phyloP scores from a whole-genome alignment of 2,888 invertebrate genomes.

The Tipula helvola region DNA sequence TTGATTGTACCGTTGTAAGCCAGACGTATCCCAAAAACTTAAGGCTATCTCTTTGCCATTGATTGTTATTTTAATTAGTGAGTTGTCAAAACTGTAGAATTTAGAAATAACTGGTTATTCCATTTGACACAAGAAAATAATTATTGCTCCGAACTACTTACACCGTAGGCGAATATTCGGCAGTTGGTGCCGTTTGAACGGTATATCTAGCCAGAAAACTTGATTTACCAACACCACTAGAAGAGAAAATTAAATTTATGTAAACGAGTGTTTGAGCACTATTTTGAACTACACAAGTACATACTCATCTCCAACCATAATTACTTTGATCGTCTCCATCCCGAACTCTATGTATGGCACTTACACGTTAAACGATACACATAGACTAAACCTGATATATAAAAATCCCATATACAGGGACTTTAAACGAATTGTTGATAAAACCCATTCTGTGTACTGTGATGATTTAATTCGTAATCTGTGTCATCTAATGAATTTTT shows the following conservation, averaged over 20 bases:
- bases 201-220: neutral
- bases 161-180: neutral
- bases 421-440: neutral
- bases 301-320: neutral
- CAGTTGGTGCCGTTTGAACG: neutral
- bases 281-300: neutral
- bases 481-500: neutral
- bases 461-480: too few species aligned
- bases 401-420: neutral
- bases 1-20: neutral
- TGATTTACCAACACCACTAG: neutral
- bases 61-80: neutral
- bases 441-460: neutral
- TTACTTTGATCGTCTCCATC: neutral
- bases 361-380: neutral
- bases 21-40: neutral
- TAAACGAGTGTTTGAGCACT: neutral
- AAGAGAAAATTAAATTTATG: neutral
- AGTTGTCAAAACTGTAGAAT: neutral
- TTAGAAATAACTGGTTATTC: neutral
- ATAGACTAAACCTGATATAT: neutral
- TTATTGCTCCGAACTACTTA: neutral
- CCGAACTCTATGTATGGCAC: neutral
- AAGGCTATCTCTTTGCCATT: neutral
- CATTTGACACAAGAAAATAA: neutral